Evolutionary conservation across 37 sponge, comb jelly and placozoan genomes (phyloP).

Genomic region (Chondrosia reniformis): DNA sequence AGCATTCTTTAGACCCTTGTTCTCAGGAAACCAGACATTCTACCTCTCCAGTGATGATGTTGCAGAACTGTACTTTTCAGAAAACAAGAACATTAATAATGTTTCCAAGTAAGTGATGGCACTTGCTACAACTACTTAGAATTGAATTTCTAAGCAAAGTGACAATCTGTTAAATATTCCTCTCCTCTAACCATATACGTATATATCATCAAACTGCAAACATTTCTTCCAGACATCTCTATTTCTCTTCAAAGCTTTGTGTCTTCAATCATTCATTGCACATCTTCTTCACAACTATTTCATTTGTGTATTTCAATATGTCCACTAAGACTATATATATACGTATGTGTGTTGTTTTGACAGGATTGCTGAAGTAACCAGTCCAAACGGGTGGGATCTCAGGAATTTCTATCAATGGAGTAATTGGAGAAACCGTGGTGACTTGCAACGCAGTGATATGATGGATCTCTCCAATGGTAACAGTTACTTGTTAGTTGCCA

Average conservation of each 20-base stretch:
- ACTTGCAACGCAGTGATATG: neutral
- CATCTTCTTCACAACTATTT: too few relatives aligned
- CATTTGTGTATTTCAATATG: too few relatives aligned
- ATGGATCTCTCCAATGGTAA: slow-evolving; percentile 22
- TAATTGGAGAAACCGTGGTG: neutral
- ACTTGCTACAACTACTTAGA: too few relatives aligned
- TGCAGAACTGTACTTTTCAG: slow-evolving; percentile 18
- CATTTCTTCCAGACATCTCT: too few relatives aligned
- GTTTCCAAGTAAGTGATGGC: neutral
- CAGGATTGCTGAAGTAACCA: neutral
- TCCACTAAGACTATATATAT: neutral
- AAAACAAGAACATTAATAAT: slow-evolving; percentile 36
- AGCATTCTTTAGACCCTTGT: slow-evolving; percentile 58
- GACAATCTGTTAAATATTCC: too few relatives aligned
- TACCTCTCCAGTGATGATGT: slow-evolving; percentile 34
- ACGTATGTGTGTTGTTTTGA: neutral
- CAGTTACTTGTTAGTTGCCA: slow-evolving; percentile 41
- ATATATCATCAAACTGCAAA: too few relatives aligned
- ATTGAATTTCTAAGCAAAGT: too few relatives aligned
- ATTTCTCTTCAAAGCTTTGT: too few relatives aligned
- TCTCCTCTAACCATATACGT: too few relatives aligned
- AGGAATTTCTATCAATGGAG: slow-evolving; percentile 19
- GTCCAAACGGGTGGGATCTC: neutral
- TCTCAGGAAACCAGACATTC: slow-evolving; percentile 46
- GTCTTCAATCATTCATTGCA: too few relatives aligned